phyloP scores from a whole-genome alignment of 2,113 vertebrate species.

The Mormyrus lacerda region DNA sequence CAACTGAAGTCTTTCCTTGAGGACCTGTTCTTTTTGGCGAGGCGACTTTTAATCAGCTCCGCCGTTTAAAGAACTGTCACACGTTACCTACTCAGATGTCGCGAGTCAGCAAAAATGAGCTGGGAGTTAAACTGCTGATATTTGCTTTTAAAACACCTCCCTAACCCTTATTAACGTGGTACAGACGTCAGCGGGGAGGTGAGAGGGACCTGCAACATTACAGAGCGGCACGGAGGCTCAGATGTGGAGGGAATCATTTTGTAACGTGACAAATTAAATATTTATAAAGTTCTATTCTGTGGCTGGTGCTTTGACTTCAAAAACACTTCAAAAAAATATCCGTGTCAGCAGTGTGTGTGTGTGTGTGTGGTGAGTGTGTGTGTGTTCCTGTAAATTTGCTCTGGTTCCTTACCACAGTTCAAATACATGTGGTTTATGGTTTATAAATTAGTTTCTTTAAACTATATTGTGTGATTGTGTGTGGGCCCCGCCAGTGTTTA shows the following conservation, averaged over 20 bases:
- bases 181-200: neutral
- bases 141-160: neutral
- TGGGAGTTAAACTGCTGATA: neutral
- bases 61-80: neutral
- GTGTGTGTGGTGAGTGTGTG: neutral
- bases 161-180: neutral
- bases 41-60: neutral
- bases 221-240: neutral
- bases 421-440: neutral
- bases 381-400: neutral
- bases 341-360: neutral
- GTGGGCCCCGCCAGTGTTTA: neutral
- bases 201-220: neutral
- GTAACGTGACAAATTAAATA: neutral
- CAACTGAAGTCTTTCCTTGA: neutral
- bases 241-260: neutral
- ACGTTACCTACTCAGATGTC: neutral
- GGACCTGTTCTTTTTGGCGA: neutral
- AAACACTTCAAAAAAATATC: neutral
- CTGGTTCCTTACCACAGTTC: neutral
- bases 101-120: neutral
- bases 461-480: neutral
- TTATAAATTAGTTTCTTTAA: neutral
- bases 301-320: neutral
- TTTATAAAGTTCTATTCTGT: neutral